Evolutionary conservation across 2,113 vertebrate genomes (phyloP).

Genomic region (Piliocolobus tephrosceles): DNA sequence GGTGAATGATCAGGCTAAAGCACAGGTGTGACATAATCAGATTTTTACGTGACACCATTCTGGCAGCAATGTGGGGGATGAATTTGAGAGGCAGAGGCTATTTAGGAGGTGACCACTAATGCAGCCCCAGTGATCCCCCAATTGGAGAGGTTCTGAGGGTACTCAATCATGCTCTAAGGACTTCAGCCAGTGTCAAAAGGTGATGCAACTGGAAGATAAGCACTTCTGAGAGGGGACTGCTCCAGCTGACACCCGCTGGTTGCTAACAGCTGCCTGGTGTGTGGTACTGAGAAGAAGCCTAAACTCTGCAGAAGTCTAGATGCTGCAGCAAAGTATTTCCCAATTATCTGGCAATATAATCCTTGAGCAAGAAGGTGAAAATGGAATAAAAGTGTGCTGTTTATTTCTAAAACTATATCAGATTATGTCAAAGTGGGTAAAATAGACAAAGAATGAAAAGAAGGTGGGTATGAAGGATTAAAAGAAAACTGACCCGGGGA

Average conservation of each 20-base stretch:
- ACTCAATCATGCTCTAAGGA: neutral
- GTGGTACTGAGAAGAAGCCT: neutral
- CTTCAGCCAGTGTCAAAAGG: neutral
- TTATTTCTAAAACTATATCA: neutral
- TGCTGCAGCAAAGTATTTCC: neutral
- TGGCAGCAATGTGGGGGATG: neutral
- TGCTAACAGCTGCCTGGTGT: accelerated
- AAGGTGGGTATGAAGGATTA: neutral
- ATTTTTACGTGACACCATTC: neutral
- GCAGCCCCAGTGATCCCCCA: neutral
- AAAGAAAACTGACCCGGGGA: neutral
- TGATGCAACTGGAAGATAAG: neutral
- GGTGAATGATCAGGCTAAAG: neutral
- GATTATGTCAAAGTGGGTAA: neutral
- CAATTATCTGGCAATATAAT: neutral
- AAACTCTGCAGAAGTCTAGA: neutral
- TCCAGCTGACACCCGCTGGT: neutral
- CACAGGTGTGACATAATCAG: neutral
- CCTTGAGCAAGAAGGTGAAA: neutral
- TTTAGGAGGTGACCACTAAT: no score
- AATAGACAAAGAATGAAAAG: neutral
- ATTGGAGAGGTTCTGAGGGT: neutral
- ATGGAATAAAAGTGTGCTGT: neutral
- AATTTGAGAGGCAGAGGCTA: neutral
- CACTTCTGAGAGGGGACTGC: neutral